A percentile compares a stretch with the other conserved stretches of the same genome.
Conservation (phyloP, 2,797 vertebrate genomes). For the Eremophila alpestris region DNA sequence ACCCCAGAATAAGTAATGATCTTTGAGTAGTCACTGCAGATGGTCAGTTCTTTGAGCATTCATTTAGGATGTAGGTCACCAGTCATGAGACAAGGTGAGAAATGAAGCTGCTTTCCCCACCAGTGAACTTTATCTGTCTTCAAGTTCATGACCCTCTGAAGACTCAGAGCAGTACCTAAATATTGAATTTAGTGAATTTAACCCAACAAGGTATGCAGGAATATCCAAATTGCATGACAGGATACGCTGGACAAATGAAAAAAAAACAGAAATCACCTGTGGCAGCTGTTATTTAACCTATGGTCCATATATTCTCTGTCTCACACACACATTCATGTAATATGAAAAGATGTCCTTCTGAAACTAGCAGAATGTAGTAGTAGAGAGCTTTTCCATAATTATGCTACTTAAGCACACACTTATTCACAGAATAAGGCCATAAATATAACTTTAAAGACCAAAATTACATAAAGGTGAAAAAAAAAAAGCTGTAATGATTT, state of each 20-base stretch:
- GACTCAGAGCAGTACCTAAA: background rate
- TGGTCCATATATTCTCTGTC: background rate
- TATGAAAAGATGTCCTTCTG: background rate
- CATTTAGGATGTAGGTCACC: background rate
- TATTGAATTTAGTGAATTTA: background rate
- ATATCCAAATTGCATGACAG: background rate
- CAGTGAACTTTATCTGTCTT: background rate
- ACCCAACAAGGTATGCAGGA: background rate
- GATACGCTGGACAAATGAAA: background rate
- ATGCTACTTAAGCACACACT: background rate
- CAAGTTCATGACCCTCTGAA: background rate
- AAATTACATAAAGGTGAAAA: background rate
- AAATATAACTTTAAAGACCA: background rate
- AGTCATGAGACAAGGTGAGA: background rate
- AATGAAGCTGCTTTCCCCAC: background rate
- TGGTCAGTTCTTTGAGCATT: background rate
- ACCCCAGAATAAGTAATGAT: background rate
- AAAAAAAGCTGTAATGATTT: background rate
- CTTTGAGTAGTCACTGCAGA: background rate
- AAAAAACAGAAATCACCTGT: rapidly evolving
- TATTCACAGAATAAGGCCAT: background rate
- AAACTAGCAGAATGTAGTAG: background rate
- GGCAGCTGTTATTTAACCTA: background rate
- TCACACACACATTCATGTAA: rapidly evolving
- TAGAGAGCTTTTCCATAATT: background rate